Evolutionary conservation across 2,888 invertebrate species (phyloP), one percentile per base, ranked within the genome.

Genomic region (Apamea epomidion): DNA sequence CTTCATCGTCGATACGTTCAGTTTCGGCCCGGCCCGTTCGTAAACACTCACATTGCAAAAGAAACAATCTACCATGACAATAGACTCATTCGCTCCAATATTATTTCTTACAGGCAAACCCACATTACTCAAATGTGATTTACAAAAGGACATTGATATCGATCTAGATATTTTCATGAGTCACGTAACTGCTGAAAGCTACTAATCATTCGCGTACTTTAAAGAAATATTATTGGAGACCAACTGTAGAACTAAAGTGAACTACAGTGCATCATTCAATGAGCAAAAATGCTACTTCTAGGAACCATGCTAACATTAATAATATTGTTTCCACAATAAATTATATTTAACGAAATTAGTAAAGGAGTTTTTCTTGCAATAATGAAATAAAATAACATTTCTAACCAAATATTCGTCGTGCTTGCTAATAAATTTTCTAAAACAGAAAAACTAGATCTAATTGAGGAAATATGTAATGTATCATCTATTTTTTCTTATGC

Each of bases 11-110:
- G 97, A 94, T 94, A 95, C 89, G 93, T 94, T 95, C 95, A 94
- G 94, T 94, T 93, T 95, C 96, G 92, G 94, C 94, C 94, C 93
- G 94, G 94, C 94, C 95, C 95, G 94, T 93, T 95, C 94, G 90
- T 93, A 90, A 93, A 96, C 95, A 95, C 94, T 95, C 93, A 96
- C 94, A 95, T 95, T 93, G 94, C 96, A 95, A 96, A 97, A 97
- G 96, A 95, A 95, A 96, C 97, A 97, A 96, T 97, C 96, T 97
- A 97, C 96, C 97, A 97, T 97, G 97, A 97, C 97, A 96, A 96
- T 97, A 97, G 97, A 97, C 94, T 94, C 90, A 91, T 92, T 92
- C 90, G 93, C 96, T 96, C 97, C 97, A 97, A 96, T 96, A 96
- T 92, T 96, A 96, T 96, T 96, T 92, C 94, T 94, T 93, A 80